phyloP scores from a whole-genome alignment of 2,888 invertebrate species.

The Germaria angustata region DNA sequence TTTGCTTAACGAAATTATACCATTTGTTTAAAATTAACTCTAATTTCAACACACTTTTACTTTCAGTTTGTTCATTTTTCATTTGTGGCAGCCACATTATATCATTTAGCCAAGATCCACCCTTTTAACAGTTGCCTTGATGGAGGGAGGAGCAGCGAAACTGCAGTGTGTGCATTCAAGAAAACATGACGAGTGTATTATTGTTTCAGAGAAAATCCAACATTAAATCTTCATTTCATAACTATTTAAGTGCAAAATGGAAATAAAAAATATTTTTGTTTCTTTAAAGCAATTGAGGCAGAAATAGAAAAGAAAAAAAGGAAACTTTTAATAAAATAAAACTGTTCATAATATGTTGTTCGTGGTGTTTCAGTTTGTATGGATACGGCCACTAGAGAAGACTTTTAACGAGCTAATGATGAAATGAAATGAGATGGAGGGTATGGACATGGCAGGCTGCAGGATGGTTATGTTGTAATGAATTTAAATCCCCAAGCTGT shows the following conservation, averaged over 20 bases:
- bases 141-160: not conserved
- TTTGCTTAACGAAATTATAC: not conserved
- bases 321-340: slow-evolving; percentile 37
- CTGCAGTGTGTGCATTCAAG: not conserved
- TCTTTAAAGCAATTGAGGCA: slow-evolving; percentile 30
- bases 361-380: slow-evolving; percentile 14
- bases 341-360: slow-evolving; percentile 33
- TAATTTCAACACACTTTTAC: slow-evolving; percentile 58
- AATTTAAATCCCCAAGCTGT: too few relatives aligned
- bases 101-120: slow-evolving; percentile 23
- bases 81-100: slow-evolving; percentile 16
- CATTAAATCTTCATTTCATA: not conserved
- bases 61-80: slow-evolving; percentile 33
- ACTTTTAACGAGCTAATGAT: slow-evolving; percentile 11
- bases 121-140: not conserved
- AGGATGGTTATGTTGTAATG: slow-evolving; percentile 5
- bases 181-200: slow-evolving; percentile 28
- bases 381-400: not conserved
- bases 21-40: slow-evolving; percentile 41
- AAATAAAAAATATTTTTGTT: slow-evolving; percentile 31
- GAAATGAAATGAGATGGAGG: not conserved
- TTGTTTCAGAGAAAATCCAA: slow-evolving; percentile 6
- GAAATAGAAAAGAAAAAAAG: slow-evolving; percentile 3
- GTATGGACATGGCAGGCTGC: not conserved
- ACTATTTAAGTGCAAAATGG: not conserved